phyloP scores from a whole-genome alignment of 2,888 invertebrate species.

The Mantis religiosa region DNA sequence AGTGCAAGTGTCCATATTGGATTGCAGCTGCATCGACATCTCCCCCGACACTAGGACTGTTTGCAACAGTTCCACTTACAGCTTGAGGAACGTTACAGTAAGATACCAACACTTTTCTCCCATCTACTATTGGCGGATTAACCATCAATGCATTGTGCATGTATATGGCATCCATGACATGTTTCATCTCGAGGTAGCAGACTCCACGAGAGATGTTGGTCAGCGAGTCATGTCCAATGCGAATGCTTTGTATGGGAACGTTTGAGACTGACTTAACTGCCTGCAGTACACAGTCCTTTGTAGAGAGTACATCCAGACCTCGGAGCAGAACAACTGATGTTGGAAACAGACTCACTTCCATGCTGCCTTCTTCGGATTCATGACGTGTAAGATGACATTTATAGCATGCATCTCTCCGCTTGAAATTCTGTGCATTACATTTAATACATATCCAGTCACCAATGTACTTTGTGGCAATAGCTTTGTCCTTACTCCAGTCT shows the following conservation, averaged over 20 bases:
- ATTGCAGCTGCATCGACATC: neutral
- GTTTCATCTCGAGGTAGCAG: constrained; percentile 77
- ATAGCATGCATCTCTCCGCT: constrained; percentile 89
- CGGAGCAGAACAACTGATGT: constrained; percentile 70
- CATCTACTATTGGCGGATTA: constrained; percentile 55
- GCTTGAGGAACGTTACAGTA: constrained; percentile 36
- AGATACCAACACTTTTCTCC: constrained; percentile 43
- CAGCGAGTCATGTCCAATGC: constrained; percentile 77
- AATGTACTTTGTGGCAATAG: neutral
- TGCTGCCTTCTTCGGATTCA: constrained; percentile 80
- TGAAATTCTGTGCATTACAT: constrained; percentile 96
- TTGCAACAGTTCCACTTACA: neutral
- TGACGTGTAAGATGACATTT: constrained; percentile 84
- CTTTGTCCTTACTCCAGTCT: neutral
- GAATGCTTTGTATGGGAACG: constrained; percentile 75
- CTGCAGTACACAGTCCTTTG: constrained; percentile 88
- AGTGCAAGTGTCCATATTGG: neutral
- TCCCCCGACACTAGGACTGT: neutral
- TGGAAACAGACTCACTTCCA: constrained; percentile 50
- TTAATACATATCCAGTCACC: constrained; percentile 40
- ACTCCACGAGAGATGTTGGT: constrained; percentile 80
- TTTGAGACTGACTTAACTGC: constrained; percentile 68
- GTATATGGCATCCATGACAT: constrained; percentile 75
- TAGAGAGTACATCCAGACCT: constrained; percentile 86
- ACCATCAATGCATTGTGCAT: constrained; percentile 66